Conservation (phyloP, 2,888 invertebrate genomes). For the Drosophila kuntzei region DNA sequence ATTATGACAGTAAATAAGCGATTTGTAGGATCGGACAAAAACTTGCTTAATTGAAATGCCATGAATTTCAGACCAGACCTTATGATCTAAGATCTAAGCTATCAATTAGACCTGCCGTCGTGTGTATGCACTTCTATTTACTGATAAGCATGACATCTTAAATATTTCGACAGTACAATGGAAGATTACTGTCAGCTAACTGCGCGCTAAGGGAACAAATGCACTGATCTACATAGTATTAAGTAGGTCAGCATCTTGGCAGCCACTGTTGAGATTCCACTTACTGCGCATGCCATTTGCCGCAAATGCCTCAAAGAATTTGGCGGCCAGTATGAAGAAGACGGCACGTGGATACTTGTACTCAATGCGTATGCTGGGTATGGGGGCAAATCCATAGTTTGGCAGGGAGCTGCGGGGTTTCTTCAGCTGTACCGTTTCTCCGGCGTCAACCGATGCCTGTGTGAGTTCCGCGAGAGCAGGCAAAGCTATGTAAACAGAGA, state of each 20-base stretch:
- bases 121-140: constrained; percentile 25
- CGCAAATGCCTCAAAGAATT: constrained; percentile 85
- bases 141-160: constrained; percentile 57
- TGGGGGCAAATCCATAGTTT: constrained; percentile 75
- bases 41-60: not conserved
- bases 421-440: constrained; percentile 43
- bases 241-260: constrained; percentile 19
- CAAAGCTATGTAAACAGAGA: constrained; percentile 60
- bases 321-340: constrained; percentile 82
- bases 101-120: constrained; percentile 39
- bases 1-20: too few species aligned
- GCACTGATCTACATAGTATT: constrained; percentile 13
- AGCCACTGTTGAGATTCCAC: constrained; percentile 44
- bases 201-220: constrained; percentile 20
- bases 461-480: constrained; percentile 73
- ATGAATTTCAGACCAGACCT: constrained; percentile 25
- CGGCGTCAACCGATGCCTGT: constrained; percentile 35
- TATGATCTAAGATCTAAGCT: constrained; percentile 21
- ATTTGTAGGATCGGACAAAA: not conserved
- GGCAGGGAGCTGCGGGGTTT: constrained; percentile 52
- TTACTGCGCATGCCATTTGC: constrained; percentile 85
- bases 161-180: constrained; percentile 55
- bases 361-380: constrained; percentile 60
- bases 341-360: constrained; percentile 84
- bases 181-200: constrained; percentile 47